Percentiles rank a stretch among this genome's conserved stretches.
phyloP scores from a whole-genome alignment of 1,140 invertebrate genomes.

The Euura lappo region DNA sequence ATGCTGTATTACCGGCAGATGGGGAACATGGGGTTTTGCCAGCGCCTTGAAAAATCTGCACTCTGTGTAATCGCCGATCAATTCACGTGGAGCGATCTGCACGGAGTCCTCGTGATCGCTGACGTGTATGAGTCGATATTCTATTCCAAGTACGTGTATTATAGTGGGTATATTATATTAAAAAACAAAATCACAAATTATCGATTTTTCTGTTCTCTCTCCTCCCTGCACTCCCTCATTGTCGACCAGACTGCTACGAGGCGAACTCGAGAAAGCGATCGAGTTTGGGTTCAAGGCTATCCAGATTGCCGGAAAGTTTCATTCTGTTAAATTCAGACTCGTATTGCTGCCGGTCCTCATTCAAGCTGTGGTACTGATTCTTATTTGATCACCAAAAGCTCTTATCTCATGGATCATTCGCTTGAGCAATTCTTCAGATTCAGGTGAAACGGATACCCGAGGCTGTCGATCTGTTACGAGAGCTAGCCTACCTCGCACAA shows the following conservation, averaged over 20 bases:
- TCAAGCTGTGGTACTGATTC: slow-evolving; percentile 32
- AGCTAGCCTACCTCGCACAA: slow-evolving; percentile 26
- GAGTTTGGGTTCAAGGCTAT: slow-evolving; percentile 31
- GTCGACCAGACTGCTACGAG: slow-evolving; percentile 29
- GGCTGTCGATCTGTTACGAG: slow-evolving; percentile 34
- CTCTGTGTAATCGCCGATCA: slow-evolving; percentile 21
- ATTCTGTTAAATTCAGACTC: slow-evolving; percentile 22
- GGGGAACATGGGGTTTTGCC: slow-evolving; percentile 10
- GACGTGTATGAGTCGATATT: slow-evolving; percentile 31
- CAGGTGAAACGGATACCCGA: slow-evolving; percentile 33
- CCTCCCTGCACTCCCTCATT: neutral
- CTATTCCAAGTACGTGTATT: slow-evolving; percentile 13
- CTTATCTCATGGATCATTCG: too few species aligned
- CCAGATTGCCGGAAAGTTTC: slow-evolving; percentile 26
- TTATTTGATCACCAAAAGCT: neutral
- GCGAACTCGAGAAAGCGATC: slow-evolving; percentile 26
- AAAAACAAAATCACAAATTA: neutral
- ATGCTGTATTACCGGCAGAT: slow-evolving; percentile 23
- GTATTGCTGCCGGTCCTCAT: slow-evolving; percentile 33
- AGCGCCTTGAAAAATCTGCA: slow-evolving; percentile 29
- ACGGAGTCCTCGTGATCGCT: slow-evolving; percentile 28
- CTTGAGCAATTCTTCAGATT: slow-evolving; percentile 24
- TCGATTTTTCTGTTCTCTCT: neutral
- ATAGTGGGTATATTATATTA: neutral
- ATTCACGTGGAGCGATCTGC: slow-evolving; percentile 21